Evolutionary conservation across 2,888 invertebrate genomes (phyloP), one percentile per base, ranked within the genome.

Genomic region (Exephanes ischioxanthus): DNA sequence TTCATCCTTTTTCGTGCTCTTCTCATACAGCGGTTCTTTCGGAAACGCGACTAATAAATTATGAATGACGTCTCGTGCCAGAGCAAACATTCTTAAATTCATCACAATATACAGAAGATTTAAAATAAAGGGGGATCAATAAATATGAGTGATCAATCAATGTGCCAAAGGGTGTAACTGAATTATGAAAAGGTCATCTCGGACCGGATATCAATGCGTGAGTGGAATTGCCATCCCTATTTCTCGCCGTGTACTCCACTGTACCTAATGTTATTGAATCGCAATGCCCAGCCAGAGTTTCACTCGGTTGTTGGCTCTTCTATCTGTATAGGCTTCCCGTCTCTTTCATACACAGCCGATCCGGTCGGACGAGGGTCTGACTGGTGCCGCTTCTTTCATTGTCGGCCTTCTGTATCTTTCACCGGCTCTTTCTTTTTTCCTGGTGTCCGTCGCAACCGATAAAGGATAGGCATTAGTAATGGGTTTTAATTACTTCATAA

Each of bases 401-500:
- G 92, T 91, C 83, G 72, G 83, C 80, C 80, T 76, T 80, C 55
- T 76, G 78, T 76, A 37, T 88, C 84, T 70, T 88, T 83, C 80
- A 83, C 90, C 90, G 91, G 90, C 90, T 88, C 89, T 90, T 26
- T 87, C 14, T 51, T 86, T 87, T 87, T 87, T 87, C 85, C 77
- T 78, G 86, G 80, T 85, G 86, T 85, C 68, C 72, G 66, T 83
- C 72, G 73, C 83, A 73, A 63, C 87, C 91, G 90, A 92, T 93
- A 92, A 93, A 93, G 91, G 91, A 94, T 93, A 93, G 76, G 92
- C 90, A 92, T 92, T 92, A 92, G 94, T 94, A 94, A 94, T 94
- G 93, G 93, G 90, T 93, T 94, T 94, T 94, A 93, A 94, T 94
- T 93, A 94, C 92, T 93, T 92, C 91, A 92, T 94, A 93, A 94